Conservation (phyloP, 2,113 vertebrate genomes). For the Protobothrops flavoviridis region DNA sequence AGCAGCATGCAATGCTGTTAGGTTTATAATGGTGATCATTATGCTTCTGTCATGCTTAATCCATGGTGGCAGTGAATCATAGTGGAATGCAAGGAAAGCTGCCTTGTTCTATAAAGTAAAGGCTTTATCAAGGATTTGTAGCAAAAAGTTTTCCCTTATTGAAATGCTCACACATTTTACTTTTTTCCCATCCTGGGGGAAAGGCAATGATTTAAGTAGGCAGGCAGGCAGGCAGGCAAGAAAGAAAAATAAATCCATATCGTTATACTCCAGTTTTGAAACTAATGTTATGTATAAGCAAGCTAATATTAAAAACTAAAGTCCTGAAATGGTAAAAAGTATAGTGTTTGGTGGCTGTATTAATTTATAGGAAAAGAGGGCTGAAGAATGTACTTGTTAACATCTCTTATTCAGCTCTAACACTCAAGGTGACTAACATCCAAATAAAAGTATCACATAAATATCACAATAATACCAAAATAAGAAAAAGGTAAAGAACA, state of each 20-base stretch:
- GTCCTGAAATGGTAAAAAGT: neutral
- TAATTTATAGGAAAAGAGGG: neutral
- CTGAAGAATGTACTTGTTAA: neutral
- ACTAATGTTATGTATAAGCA: neutral
- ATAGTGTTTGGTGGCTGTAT: neutral
- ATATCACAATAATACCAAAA: neutral
- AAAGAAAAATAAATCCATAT: neutral
- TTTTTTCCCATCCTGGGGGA: neutral
- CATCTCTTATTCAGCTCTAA: neutral
- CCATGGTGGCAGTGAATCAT: neutral
- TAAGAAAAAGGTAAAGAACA: neutral
- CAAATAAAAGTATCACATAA: neutral
- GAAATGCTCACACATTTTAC: neutral
- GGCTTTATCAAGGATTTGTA: neutral
- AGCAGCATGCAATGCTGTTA: neutral
- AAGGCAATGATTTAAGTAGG: neutral
- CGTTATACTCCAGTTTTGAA: neutral
- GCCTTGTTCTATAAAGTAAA: neutral
- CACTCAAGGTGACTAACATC: neutral
- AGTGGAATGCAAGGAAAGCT: neutral
- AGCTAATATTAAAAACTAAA: rapidly evolving
- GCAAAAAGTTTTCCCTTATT: neutral
- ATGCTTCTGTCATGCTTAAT: neutral
- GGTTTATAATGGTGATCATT: neutral
- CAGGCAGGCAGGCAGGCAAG: neutral